Evolutionary conservation across 2,797 vertebrate genomes (phyloP).

Genomic region (Bradypodion ventrale): DNA sequence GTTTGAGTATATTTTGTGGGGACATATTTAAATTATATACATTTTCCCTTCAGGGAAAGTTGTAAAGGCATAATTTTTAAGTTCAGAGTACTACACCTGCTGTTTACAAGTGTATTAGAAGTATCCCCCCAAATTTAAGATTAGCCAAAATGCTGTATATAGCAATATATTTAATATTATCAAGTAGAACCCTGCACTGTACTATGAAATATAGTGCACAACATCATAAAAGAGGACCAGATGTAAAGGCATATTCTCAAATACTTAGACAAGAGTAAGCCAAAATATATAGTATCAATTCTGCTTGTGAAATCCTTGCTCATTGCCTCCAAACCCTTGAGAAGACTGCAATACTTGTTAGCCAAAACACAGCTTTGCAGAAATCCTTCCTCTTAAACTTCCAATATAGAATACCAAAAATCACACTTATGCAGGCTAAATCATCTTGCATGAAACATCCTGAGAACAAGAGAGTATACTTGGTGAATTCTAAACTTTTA

Average conservation of each 20-base stretch:
- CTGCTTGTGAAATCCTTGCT: slow-evolving; percentile 30
- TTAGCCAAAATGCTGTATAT: background rate
- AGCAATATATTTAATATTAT: slow-evolving; percentile 7
- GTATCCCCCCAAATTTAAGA: background rate
- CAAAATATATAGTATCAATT: slow-evolving; percentile 16
- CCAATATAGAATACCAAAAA: slow-evolving; percentile 55
- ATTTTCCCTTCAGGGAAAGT: slow-evolving; percentile 18
- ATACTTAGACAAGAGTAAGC: slow-evolving; percentile 23
- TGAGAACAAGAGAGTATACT: slow-evolving; percentile 35
- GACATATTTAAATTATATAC: background rate
- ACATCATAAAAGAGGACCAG: slow-evolving; percentile 30
- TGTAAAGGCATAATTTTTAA: slow-evolving; percentile 15
- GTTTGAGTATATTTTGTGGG: slow-evolving; percentile 7
- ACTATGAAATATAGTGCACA: background rate
- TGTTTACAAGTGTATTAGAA: slow-evolving; percentile 22
- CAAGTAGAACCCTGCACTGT: background rate
- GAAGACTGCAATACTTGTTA: slow-evolving; percentile 40
- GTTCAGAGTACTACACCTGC: background rate
- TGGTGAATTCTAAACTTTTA: slow-evolving; percentile 52
- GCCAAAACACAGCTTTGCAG: slow-evolving; percentile 33
- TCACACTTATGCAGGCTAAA: slow-evolving; percentile 53
- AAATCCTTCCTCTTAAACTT: slow-evolving; percentile 37
- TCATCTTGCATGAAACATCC: slow-evolving; percentile 61
- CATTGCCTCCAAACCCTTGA: slow-evolving; percentile 41
- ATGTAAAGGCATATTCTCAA: slow-evolving; percentile 21